Evolutionary conservation across 2,113 vertebrate genomes (phyloP), one percentile per base, ranked within the genome.

Genomic region (Butorides virescens): DNA sequence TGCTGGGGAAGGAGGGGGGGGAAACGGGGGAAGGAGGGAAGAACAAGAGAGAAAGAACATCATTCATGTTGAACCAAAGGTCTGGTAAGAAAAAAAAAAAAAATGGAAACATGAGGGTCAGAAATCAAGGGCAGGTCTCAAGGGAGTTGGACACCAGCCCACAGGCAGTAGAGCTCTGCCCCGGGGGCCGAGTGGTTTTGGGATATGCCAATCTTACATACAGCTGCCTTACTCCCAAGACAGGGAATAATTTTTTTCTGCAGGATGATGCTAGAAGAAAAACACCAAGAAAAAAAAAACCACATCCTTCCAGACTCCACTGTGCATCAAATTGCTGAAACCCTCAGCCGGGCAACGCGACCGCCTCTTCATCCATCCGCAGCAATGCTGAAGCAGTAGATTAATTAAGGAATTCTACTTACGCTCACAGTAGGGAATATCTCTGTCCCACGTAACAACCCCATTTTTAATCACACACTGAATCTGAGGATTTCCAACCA

Each of bases 371-470:
- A 42, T 3, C 34, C 53, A 29, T 11, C 49, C 39, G 39, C 68
- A 30, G 34, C 2, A 9, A 10, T 46, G 8, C 5, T 11, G 4
- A 9, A 21, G 26, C 25, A 5, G n/a, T 1, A 16, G 20, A 46
- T 36, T 47, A 49, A 0, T 25, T 13, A 15, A 53, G 62, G 59
- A 63, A 3, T 50, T 49, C 34, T 32, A 68, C 93, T 96, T 55
- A 97, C 96, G 5, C 29, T 96, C 20, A 9, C 96, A 97, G 47
- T 10, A 15, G 68, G 96, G 96, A 62, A 92, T 4, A 0, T 86
- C 56, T 36, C 10, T 70, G 68, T 49, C 50, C 96, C 96, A 97
- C 0, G 2, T n/a, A 5, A 94, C 52, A 5, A 0, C 4, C 1
- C 19, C 68, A 1, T 71, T n/a, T 37, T 9, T 46, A 44, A 96